These are phyloP conservation scores for Saccostrea echinata DNA, from an alignment of 1,140 invertebrate genomes.

Conservation along the genomic window DNA sequence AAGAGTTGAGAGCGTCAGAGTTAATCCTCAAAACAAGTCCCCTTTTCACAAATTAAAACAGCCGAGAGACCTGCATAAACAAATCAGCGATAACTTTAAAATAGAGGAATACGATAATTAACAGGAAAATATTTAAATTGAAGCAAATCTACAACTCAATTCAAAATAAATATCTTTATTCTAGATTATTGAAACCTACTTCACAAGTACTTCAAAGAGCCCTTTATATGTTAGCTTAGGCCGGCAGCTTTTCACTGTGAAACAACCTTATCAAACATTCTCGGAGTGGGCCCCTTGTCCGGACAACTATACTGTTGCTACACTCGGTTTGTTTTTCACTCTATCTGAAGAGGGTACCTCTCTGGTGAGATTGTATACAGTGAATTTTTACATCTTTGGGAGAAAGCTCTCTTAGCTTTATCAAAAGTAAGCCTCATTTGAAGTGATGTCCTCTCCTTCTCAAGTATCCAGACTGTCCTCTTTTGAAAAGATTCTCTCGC, in stretches of 20 bases:
- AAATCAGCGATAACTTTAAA: conserved; percentile 47
- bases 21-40: conserved; percentile 38
- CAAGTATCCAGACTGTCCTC: conserved; percentile 5
- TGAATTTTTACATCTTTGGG: conserved; percentile 30
- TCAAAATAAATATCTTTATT: conserved; percentile 53
- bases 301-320: conserved; percentile 44
- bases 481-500: conserved; percentile 17
- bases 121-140: conserved; percentile 28
- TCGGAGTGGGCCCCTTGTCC: not conserved
- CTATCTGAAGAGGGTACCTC: conserved; percentile 19
- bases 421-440: conserved; percentile 38
- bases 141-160: conserved; percentile 47
- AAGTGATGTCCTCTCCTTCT: conserved; percentile 15
- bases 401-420: conserved; percentile 32
- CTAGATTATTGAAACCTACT: conserved; percentile 46
- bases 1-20: not conserved
- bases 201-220: conserved; percentile 52
- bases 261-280: conserved; percentile 55
- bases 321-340: conserved; percentile 45
- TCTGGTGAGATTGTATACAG: conserved; percentile 41
- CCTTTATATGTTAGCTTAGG: conserved; percentile 48
- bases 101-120: conserved; percentile 47
- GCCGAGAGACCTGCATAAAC: conserved; percentile 36
- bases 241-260: conserved; percentile 31
- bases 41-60: conserved; percentile 29